Base-by-base conservation (phyloP, 2,113 vertebrate species). In the Halichoeres trimaculatus region DNA sequence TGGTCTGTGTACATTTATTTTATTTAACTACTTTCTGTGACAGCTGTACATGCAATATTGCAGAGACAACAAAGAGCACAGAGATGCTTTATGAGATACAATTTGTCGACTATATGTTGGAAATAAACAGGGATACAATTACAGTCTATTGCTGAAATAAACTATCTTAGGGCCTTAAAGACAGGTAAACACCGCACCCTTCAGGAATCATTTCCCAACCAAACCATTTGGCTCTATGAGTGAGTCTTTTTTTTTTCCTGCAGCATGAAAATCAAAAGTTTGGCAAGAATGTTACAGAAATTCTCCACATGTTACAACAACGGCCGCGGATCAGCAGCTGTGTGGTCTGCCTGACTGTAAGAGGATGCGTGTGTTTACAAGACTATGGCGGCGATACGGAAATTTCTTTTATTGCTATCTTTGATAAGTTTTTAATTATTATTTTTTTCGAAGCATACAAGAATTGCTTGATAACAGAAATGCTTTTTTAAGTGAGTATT, bases 291-390 rank as follows among this genome's bases (percentile, higher is more conserved):
- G 69, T 82, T 69, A 78, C 76, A 85, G 70, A 83, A 48, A 68
- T 30, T 65, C 77, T 82, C 61, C 72, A 78, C 90, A 84, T 88
- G 92, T 92, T 87, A 54, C 68, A 89, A 92, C 92, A 92, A 71
- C 51, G 73, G 71, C 80, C 78, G 73, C 20, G 76, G 48, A 85
- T 73, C 71, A 76, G 77, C 81, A 90, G 78, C 65, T 73, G 76
- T 72, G 75, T 34, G 22, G 64, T 56, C 69, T 54, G 57, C 59
- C 43, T 43, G 50, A 43, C 30, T 60, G 11, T 14, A 17, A 8
- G 14, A 17, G 43, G 16, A 19, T 5, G 14, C 17, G 17, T 17
- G 7, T 45, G 38, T 13, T 45, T 6, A 14, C 13, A 2, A 43
- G 41, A 12, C 41, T 43, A 10, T 48, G 22, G 47, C 59, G 68